phyloP scores from a whole-genome alignment of 2,113 vertebrate species.

The Pteropus alecto region DNA sequence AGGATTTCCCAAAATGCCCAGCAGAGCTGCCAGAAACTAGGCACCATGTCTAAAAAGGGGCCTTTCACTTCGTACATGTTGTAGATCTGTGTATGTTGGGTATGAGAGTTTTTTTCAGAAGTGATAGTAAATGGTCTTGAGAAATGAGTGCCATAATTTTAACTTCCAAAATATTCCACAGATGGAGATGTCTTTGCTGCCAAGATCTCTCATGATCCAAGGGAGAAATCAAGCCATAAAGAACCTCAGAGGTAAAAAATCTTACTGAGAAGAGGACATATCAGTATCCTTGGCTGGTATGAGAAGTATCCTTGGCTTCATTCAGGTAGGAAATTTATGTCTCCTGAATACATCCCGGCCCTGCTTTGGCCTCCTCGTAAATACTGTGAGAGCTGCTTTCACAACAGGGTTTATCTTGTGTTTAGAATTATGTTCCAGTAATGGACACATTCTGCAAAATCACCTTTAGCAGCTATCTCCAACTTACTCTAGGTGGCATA shows the following conservation, averaged over 20 bases:
- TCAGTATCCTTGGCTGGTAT: background rate
- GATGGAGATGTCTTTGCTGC: background rate
- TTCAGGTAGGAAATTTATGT: background rate
- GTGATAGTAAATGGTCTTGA: background rate
- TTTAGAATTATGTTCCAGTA: background rate
- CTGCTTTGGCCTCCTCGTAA: background rate
- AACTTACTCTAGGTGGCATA: fast-evolving
- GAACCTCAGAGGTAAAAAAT: background rate
- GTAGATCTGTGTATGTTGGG: background rate
- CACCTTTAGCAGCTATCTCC: fast-evolving
- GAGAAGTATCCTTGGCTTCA: background rate
- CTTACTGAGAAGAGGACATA: background rate
- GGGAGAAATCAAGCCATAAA: background rate
- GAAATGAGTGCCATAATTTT: background rate
- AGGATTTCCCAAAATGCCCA: background rate
- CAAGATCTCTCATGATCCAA: background rate
- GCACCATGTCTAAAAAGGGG: background rate
- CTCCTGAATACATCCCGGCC: background rate
- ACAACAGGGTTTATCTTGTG: background rate
- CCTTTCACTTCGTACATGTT: background rate
- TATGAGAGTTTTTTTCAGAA: background rate
- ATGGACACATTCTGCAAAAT: fast-evolving
- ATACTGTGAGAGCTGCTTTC: background rate
- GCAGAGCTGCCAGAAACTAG: background rate
- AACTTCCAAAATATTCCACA: background rate